Percentiles rank a stretch among this genome's conserved stretches.
phyloP scores from a whole-genome alignment of 2,888 invertebrate species.

The Nemapogon koenigi region DNA sequence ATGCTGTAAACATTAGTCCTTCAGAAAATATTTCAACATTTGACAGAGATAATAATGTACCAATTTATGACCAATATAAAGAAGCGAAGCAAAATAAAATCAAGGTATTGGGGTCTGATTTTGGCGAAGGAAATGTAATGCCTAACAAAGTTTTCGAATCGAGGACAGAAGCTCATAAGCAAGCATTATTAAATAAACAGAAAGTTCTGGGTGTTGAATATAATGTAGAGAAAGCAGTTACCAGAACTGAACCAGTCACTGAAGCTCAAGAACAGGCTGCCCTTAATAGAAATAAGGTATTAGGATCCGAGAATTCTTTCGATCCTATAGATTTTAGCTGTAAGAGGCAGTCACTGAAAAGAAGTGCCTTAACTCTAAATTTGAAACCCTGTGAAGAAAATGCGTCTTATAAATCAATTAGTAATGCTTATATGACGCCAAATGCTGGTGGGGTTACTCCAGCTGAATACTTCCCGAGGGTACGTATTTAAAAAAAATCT shows the following conservation, averaged over 20 bases:
- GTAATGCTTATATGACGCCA: conserved; percentile 22
- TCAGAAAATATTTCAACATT: conserved; percentile 22
- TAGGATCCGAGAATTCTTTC: conserved; percentile 30
- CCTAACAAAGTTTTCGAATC: conserved; percentile 23
- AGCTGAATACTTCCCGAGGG: conserved; percentile 44
- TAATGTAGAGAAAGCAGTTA: conserved; percentile 34
- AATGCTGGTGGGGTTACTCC: conserved; percentile 40
- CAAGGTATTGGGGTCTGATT: conserved; percentile 40
- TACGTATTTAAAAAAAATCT: too few relatives aligned
- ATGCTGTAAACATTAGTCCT: conserved; percentile 21
- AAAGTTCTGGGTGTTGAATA: conserved; percentile 69
- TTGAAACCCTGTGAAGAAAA: conserved; percentile 40
- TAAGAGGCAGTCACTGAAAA: conserved; percentile 21
- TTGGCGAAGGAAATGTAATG: conserved; percentile 20
- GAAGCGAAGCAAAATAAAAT: conserved; percentile 43
- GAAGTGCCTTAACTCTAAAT: conserved; percentile 41
- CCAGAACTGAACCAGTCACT: conserved; percentile 33
- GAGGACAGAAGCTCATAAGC: conserved; percentile 56
- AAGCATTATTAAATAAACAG: conserved; percentile 66
- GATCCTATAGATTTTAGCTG: conserved; percentile 15
- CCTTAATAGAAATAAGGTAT: conserved; percentile 18
- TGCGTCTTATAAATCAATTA: conserved; percentile 14
- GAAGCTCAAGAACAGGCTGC: conserved; percentile 45
- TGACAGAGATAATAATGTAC: conserved; percentile 38
- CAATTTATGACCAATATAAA: conserved; percentile 23